Evolutionary conservation across 2,113 vertebrate genomes (phyloP), one percentile per base, ranked within the genome.

Genomic region (Cyprinodon tularosa): DNA sequence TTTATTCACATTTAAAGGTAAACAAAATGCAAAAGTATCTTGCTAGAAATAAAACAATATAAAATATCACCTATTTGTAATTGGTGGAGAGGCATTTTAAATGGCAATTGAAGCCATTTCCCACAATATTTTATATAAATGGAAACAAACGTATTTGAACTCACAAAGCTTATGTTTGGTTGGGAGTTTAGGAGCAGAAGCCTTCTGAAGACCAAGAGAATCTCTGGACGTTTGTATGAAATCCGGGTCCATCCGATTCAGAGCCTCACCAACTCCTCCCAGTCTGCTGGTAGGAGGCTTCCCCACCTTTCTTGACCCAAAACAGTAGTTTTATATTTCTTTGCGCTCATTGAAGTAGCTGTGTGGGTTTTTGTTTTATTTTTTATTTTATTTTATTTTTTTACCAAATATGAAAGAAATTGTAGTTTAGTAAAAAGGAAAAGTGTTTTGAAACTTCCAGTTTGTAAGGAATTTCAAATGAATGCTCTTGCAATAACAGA

Each of bases 151-250:
- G 50, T 15, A 15, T 57, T 40, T 63, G 12, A 70, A 22, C 1
- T 53, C 59, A 17, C 22, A 10, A n/a, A 1, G 12, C 40, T 48
- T 74, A 1, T 76, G 40, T 47, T 85, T 68, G 81, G 6, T 68
- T 81, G 65, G 29, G 37, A 71, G 80, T 72, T 29, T 78, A 99
- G 97, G 91, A 99, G 96, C 77, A 94, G 96, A 86, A 97, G 97
- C 88, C 88, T 98, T 71, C 94, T 97, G 92, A 99, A 96, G 87
- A 95, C 94, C 82, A 95, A 91, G 87, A 96, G 97, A 87, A 93
- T 99, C 86, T 98, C 97, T 66, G 96, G 95, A 12, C 96, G 96
- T 81, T 94, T 99, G 42, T 96, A 95, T 3, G 96, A 96, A 74
- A 92, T 98, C 66, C 93, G 95, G 77, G 90, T 96, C 47, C 94